Base-by-base conservation (phyloP, 2,797 vertebrate genomes). In the Miichthys miiuy region DNA sequence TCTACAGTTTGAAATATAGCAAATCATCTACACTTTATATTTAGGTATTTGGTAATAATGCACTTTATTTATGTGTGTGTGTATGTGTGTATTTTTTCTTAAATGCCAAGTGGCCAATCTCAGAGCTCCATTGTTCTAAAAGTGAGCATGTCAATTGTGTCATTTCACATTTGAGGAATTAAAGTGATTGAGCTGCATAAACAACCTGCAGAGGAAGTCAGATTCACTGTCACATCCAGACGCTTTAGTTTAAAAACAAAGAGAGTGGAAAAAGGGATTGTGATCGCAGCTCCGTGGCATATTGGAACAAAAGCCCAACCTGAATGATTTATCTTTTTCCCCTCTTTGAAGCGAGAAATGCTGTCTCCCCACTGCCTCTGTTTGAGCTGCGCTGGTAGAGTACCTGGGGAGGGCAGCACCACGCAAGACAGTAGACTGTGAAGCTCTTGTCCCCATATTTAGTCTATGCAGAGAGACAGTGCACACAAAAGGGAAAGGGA, bases 321-420 rank as follows among this genome's bases (percentile, higher is more conserved):
- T 88, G 89, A 95, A 92, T 95, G 95, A 96, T 95, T 94, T 95
- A 96, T 94, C 95, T 93, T 92, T 91, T 93, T 88, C 92, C 91
- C 89, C 88, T 88, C 66, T 91, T 91, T 89, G 90, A 94, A 93
- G 34, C 77, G 67, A 88, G 89, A 92, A 90, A 90, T 47, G 67
- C 82, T 79, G 83, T 89, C 90, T 92, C 88, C 85, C 88, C 73
- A 61, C 83, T 77, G 88, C 88, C 80, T 88, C 68, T 74, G 84
- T 93, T 89, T 92, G 92, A 91, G 90, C 85, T 88, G 79, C 70
- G 55, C 79, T 73, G 66, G 74, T 47, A 75, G 85, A 90, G 91
- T 78, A 92, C 91, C 94, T 93, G 89, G 92, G 93, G 94, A 95
- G 91, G 92, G 88, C 88, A 87, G 90, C 88, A 69, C 87, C 87